These are phyloP conservation scores for Nasonia oneida DNA, from an alignment of 2,888 invertebrate genomes.

Conservation along the genomic window DNA sequence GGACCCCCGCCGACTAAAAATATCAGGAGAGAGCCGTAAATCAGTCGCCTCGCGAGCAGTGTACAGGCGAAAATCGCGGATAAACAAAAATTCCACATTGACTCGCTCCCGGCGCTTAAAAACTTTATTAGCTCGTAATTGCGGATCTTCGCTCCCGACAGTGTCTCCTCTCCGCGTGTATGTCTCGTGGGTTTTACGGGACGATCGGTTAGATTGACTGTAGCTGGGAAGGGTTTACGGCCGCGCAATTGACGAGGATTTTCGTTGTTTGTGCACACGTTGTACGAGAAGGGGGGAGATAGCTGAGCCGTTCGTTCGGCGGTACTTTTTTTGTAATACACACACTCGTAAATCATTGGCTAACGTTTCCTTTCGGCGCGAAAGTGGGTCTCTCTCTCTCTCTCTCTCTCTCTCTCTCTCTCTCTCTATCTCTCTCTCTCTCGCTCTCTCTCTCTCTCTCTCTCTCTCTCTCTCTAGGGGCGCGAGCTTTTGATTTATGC, in stretches of 20 bases:
- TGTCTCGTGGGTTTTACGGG: conserved; percentile 28
- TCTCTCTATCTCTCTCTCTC: no score
- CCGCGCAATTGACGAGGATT: conserved; percentile 51
- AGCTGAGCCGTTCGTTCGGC: not conserved
- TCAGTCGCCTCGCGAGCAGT: not conserved
- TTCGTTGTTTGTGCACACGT: not conserved
- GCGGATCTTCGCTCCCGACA: conserved; percentile 15
- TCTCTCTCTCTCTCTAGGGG: no score
- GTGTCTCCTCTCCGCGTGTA: not conserved
- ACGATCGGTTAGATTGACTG: conserved; percentile 50
- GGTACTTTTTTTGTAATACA: not conserved
- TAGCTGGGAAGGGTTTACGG: conserved; percentile 52
- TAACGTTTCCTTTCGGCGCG: conserved; percentile 43
- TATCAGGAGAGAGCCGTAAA: not conserved
- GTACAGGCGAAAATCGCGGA: not conserved
- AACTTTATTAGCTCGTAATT: conserved; percentile 54
- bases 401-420: no score
- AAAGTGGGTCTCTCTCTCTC: conserved; percentile 20
- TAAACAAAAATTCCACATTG: conserved; percentile 1
- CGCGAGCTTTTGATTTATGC: conserved; percentile 47
- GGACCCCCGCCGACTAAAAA: not conserved
- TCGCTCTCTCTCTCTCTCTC: no score
- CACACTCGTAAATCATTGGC: conserved; percentile 49
- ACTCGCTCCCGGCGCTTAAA: conserved; percentile 19
- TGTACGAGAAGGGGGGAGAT: not conserved